A percentile compares a stretch with the other conserved stretches of the same genome.
phyloP scores from a whole-genome alignment of 2,888 invertebrate genomes.

The Diachrysia chrysitis region DNA sequence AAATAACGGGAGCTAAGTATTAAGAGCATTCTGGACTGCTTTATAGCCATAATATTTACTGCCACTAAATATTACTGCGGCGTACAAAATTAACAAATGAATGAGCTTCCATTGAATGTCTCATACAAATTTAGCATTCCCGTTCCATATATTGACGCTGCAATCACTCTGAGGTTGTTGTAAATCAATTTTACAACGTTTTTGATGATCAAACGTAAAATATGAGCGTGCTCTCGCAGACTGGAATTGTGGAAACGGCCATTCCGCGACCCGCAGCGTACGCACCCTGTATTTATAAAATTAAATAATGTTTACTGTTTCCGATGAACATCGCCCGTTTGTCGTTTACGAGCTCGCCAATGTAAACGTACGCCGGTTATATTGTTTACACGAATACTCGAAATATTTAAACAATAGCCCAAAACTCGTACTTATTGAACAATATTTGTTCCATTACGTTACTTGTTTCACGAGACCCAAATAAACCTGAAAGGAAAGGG shows the following conservation, averaged over 20 bases:
- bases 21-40: constrained; percentile 74
- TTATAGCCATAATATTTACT: constrained; percentile 81
- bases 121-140: constrained; percentile 77
- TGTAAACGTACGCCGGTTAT: constrained; percentile 44
- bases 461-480: constrained; percentile 40
- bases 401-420: constrained; percentile 51
- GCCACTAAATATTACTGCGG: constrained; percentile 80
- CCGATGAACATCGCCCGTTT: constrained; percentile 60
- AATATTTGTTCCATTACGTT: constrained; percentile 56
- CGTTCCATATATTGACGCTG: constrained; percentile 73
- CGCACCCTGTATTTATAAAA: constrained; percentile 52
- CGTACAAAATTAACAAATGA: constrained; percentile 86
- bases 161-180: constrained; percentile 73
- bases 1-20: constrained; percentile 72
- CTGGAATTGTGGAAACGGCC: constrained; percentile 68
- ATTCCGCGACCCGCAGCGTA: constrained; percentile 27
- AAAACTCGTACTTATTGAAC: constrained; percentile 39
- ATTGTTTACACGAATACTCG: constrained; percentile 41
- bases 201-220: constrained; percentile 83
- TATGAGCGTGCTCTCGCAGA: constrained; percentile 53
- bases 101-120: constrained; percentile 80
- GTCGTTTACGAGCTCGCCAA: constrained; percentile 57
- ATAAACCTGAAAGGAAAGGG: constrained; percentile 49
- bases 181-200: constrained; percentile 86
- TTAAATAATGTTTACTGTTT: constrained; percentile 68